phyloP scores from a whole-genome alignment of 2,888 invertebrate genomes.

The Ophioninae sp. region DNA sequence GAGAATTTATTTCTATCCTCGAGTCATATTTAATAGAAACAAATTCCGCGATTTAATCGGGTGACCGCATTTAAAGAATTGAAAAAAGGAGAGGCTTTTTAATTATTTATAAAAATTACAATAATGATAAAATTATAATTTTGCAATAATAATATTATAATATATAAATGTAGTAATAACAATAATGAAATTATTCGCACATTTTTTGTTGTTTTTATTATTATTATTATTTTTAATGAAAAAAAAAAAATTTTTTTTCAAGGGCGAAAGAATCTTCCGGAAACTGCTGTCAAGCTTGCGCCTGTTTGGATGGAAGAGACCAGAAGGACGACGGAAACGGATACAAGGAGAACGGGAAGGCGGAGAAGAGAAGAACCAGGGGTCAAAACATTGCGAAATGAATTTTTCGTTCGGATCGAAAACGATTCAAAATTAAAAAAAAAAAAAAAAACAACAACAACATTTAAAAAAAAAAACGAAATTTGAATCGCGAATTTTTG shows the following conservation, averaged over 20 bases:
- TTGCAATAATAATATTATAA: neutral
- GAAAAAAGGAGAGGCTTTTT: no score
- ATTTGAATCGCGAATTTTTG: no score
- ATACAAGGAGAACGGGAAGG: constrained; percentile 41
- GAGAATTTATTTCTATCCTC: neutral
- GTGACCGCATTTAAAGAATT: no score
- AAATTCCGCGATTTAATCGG: no score
- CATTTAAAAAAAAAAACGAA: no score
- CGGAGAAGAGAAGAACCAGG: constrained; percentile 38
- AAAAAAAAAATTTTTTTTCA: neutral
- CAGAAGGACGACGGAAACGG: constrained; percentile 48
- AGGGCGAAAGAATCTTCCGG: constrained; percentile 71
- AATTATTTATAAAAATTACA: no score
- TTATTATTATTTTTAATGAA: constrained; percentile 62
- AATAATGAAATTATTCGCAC: no score
- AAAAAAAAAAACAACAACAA: neutral
- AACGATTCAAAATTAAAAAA: neutral
- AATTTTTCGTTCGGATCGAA: neutral
- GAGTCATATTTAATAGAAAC: no score
- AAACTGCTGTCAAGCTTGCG: constrained; percentile 73
- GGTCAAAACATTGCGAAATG: constrained; percentile 4
- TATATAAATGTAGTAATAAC: no score
- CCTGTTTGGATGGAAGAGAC: constrained; percentile 68
- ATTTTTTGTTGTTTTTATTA: constrained; percentile 55
- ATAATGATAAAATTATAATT: neutral